Conservation (phyloP, 35 echinoderm and acorn worm genomes). For the Lytechinus variegatus region DNA sequence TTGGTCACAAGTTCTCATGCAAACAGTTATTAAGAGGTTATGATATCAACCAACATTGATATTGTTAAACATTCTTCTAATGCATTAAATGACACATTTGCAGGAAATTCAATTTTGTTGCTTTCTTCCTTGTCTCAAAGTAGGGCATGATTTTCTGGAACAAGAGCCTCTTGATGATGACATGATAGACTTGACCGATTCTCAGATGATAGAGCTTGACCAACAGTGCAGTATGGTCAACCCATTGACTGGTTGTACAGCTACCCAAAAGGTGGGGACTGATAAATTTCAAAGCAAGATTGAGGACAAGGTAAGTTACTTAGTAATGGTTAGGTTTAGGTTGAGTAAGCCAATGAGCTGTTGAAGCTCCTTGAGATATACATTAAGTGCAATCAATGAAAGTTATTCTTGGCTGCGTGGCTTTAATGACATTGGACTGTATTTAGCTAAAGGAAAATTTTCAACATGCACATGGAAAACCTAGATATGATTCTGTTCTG, state of each 20-base stretch:
- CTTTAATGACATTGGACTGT: no score
- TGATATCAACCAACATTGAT: no score
- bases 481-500: no score
- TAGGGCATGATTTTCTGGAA: neutral
- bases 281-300: neutral
- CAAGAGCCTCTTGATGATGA: neutral
- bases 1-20: no score
- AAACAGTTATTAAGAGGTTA: no score
- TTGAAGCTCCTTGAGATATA: neutral
- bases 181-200: constrained; percentile 15
- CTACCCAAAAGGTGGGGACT: neutral
- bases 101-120: no score
- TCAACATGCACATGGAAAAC: no score
- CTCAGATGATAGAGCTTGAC: constrained; percentile 9
- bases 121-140: no score
- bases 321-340: neutral
- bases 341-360: neutral
- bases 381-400: neutral
- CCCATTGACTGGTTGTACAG: neutral
- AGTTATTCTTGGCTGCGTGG: no score
- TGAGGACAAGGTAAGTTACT: neutral
- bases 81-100: no score
- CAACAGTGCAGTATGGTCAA: neutral
- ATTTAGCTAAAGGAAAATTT: no score
- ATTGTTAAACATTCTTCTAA: no score